Evolutionary conservation across 2,888 invertebrate genomes (phyloP).

Genomic region (Alentia gelatinosa): DNA sequence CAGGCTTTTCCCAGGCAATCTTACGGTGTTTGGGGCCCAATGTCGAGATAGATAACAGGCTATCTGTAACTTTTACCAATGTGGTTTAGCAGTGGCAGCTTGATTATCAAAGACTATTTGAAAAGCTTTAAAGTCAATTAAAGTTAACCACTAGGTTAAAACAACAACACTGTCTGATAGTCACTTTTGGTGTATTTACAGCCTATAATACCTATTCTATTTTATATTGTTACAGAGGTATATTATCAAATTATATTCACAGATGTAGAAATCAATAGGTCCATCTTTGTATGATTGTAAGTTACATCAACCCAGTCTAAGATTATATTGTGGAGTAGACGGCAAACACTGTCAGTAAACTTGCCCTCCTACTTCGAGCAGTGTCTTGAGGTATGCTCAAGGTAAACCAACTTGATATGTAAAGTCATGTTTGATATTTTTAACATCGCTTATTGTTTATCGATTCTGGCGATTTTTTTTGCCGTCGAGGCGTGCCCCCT

Average conservation of each 20-base stretch:
- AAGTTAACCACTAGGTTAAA: no score
- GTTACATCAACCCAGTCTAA: no score
- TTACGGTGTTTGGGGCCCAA: background rate
- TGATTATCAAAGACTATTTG: no score
- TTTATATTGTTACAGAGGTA: no score
- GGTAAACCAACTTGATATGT: background rate
- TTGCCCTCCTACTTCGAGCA: background rate
- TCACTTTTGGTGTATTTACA: no score
- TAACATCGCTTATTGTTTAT: background rate
- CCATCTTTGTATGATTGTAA: no score
- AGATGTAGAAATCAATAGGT: no score
- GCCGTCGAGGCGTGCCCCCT: background rate
- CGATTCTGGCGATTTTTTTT: background rate
- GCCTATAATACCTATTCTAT: no score
- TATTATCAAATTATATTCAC: no score
- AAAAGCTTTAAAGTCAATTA: no score
- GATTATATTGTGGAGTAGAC: background rate
- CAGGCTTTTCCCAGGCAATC: conserved; percentile 6
- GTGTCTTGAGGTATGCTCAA: background rate
- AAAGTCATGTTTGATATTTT: background rate
- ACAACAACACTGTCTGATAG: no score
- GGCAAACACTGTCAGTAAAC: background rate
- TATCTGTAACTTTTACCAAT: background rate
- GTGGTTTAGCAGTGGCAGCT: background rate
- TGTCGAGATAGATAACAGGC: background rate